Evolutionary conservation across 2,797 vertebrate species (phyloP).

Genomic region (Decapterus maruadsi): DNA sequence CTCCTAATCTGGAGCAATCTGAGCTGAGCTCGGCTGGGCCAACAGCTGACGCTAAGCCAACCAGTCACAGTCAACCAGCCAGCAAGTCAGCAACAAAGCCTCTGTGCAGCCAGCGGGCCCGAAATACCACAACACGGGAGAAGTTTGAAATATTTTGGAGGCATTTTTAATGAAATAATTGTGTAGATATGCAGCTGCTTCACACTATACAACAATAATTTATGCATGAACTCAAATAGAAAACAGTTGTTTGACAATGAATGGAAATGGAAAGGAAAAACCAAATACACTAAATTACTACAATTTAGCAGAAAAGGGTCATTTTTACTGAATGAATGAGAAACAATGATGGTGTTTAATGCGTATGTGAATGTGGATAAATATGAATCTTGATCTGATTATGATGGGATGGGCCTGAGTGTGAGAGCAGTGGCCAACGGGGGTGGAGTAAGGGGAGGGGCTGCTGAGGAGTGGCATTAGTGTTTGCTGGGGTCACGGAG

Average conservation of each 20-base stretch:
- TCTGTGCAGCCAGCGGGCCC: conserved; percentile 38
- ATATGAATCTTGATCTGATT: conserved; percentile 22
- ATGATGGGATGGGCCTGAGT: conserved; percentile 23
- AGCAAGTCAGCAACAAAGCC: conserved; percentile 66
- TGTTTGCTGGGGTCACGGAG: conserved; percentile 53
- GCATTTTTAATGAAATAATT: conserved; percentile 8
- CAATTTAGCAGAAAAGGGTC: neutral
- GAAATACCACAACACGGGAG: conserved; percentile 25
- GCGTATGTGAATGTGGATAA: no score
- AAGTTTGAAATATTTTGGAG: conserved; percentile 17
- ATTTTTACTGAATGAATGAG: neutral
- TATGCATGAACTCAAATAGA: no score
- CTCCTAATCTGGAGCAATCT: conserved; percentile 94
- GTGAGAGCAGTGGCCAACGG: conserved; percentile 21
- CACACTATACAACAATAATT: neutral
- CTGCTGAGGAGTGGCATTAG: conserved; percentile 10
- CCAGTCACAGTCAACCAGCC: conserved; percentile 77
- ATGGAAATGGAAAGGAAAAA: neutral
- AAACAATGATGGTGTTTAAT: neutral
- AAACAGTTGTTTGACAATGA: no score
- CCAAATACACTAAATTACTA: neutral
- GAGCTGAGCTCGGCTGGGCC: conserved; percentile 89
- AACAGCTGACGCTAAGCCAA: conserved; percentile 89
- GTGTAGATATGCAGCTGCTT: neutral
- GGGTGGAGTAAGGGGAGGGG: conserved; percentile 58